phyloP scores from a whole-genome alignment of 1,140 invertebrate species.

The Hylaeus volcanicus region DNA sequence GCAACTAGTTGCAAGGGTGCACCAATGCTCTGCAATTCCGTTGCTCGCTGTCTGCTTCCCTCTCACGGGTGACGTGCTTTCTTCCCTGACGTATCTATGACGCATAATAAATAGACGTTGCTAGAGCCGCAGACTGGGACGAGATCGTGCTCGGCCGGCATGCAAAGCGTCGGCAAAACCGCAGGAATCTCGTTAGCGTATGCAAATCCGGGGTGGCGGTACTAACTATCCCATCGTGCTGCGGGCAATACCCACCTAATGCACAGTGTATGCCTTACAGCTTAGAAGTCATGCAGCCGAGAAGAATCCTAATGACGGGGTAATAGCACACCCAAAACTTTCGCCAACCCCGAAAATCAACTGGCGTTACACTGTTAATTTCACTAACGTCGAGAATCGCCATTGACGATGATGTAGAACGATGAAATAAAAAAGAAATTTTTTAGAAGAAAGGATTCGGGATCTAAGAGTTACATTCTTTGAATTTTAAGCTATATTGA shows the following conservation, averaged over 20 bases:
- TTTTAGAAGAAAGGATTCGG: too few relatives aligned
- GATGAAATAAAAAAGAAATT: too few relatives aligned
- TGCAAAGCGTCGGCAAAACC: conserved; percentile 81
- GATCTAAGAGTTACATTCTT: too few relatives aligned
- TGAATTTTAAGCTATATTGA: too few relatives aligned
- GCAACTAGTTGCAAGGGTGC: conserved; percentile 4
- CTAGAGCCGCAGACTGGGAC: conserved; percentile 47
- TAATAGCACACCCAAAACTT: conserved; percentile 52
- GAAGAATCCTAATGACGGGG: conserved; percentile 70
- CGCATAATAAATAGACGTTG: conserved; percentile 66
- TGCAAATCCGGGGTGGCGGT: conserved; percentile 72
- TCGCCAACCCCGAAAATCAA: not conserved
- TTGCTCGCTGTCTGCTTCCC: not conserved
- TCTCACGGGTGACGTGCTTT: conserved; percentile 21
- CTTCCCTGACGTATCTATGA: conserved; percentile 63
- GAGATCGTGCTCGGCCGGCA: conserved; percentile 66
- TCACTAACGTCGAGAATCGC: too few relatives aligned
- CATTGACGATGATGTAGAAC: too few relatives aligned
- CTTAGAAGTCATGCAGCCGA: conserved; percentile 71
- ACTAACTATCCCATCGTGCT: conserved; percentile 74
- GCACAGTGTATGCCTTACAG: conserved; percentile 68
- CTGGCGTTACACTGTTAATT: not conserved
- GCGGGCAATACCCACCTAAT: conserved; percentile 69
- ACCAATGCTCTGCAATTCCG: not conserved
- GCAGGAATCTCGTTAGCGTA: conserved; percentile 81